These are phyloP conservation scores for Drosophila melanosoma DNA, from an alignment of 2,888 invertebrate genomes.

Conservation along the genomic window DNA sequence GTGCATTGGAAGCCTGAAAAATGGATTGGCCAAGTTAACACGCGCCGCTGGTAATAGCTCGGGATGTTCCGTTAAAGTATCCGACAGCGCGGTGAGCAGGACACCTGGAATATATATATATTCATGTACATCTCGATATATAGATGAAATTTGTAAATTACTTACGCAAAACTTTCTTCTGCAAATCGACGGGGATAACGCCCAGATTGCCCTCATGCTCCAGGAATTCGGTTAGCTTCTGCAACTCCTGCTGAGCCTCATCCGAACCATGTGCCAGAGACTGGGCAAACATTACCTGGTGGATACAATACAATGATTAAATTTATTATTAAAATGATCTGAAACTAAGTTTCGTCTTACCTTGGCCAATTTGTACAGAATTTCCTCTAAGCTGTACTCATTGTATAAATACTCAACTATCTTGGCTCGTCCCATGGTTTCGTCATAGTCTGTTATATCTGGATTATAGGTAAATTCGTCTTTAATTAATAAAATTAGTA, in stretches of 20 bases:
- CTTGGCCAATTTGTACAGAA: conserved; percentile 92
- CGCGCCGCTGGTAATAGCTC: conserved; percentile 87
- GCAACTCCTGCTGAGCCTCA: conserved; percentile 89
- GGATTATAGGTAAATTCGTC: neutral
- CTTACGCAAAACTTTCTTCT: conserved; percentile 91
- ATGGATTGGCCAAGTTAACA: conserved; percentile 85
- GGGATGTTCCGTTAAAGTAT: conserved; percentile 90
- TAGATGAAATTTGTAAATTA: conserved; percentile 67
- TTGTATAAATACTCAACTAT: conserved; percentile 90
- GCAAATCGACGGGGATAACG: conserved; percentile 89
- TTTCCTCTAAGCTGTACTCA: conserved; percentile 90
- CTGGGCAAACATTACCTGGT: conserved; percentile 91
- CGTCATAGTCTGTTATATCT: conserved; percentile 87
- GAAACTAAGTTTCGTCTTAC: conserved; percentile 77
- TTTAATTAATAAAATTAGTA: neutral
- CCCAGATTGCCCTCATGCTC: conserved; percentile 91
- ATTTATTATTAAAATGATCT: neutral
- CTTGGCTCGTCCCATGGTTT: conserved; percentile 89
- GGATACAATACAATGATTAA: neutral
- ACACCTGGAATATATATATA: conserved; percentile 86
- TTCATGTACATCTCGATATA: neutral
- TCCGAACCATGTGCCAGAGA: conserved; percentile 90
- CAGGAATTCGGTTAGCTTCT: conserved; percentile 90
- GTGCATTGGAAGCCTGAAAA: conserved; percentile 82
- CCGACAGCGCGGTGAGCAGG: conserved; percentile 90